Percentiles rank a stretch among this genome's conserved stretches.
These are phyloP conservation scores for Oryzias sinensis DNA, from an alignment of 2,797 vertebrate species.

Conservation along the genomic window DNA sequence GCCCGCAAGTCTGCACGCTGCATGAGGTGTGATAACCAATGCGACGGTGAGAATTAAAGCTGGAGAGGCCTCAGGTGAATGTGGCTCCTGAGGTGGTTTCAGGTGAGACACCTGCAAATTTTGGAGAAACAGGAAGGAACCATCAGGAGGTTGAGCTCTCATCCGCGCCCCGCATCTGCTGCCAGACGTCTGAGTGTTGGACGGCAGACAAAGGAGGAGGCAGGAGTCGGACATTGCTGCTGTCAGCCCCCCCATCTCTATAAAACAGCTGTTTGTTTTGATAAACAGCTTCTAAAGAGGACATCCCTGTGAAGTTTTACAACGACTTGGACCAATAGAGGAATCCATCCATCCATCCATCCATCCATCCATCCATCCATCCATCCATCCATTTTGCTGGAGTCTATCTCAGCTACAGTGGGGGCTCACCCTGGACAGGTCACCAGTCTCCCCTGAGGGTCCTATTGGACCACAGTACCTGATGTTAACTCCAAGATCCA, in stretches of 20 bases:
- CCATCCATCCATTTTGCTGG: too few relatives aligned
- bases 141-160: neutral
- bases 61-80: constrained; percentile 6
- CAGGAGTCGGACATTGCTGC: constrained; percentile 27
- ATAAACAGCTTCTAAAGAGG: too few relatives aligned
- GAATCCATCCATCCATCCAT: too few relatives aligned
- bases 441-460: too few relatives aligned
- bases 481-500: too few relatives aligned
- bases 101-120: constrained; percentile 44
- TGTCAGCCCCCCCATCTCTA: constrained; percentile 21
- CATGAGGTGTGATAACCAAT: constrained; percentile 55
- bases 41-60: constrained; percentile 28
- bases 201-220: constrained; percentile 35
- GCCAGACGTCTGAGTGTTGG: neutral
- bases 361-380: too few relatives aligned
- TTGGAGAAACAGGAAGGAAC: constrained; percentile 60
- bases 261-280: constrained; percentile 15
- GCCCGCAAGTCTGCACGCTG: constrained; percentile 1
- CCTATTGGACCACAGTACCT: too few relatives aligned
- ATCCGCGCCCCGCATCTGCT: neutral
- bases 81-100: constrained; percentile 35
- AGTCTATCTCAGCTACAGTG: too few relatives aligned
- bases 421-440: too few relatives aligned
- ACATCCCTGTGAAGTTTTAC: too few relatives aligned
- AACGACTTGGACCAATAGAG: too few relatives aligned